phyloP scores from a whole-genome alignment of 1,140 invertebrate genomes.

The Lysiphlebus fabarum region DNA sequence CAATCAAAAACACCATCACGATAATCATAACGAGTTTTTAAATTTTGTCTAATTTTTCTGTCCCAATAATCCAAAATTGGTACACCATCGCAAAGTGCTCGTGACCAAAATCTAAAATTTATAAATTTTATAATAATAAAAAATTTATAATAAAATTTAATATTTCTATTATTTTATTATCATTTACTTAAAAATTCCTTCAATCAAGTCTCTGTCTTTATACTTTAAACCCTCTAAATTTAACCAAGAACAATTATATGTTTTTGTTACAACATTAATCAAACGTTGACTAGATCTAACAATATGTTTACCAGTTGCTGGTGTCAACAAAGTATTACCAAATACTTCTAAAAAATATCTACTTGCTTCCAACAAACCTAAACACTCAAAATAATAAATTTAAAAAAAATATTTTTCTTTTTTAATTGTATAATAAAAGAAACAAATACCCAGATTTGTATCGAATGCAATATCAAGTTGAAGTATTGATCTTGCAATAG shows the following conservation, averaged over 20 bases:
- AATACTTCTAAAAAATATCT: conserved; percentile 47
- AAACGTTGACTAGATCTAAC: conserved; percentile 63
- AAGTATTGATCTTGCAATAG: conserved; percentile 73
- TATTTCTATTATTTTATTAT: not conserved
- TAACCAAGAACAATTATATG: conserved; percentile 59
- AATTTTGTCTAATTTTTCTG: conserved; percentile 59
- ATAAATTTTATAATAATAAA: conserved; percentile 8
- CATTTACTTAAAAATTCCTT: conserved; percentile 68
- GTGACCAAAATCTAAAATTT: conserved; percentile 42
- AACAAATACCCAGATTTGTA: conserved; percentile 63
- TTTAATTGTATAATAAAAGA: conserved; percentile 61
- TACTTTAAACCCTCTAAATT: conserved; percentile 68
- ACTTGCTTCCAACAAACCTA: conserved; percentile 45
- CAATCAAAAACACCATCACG: conserved; percentile 81
- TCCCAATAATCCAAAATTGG: conserved; percentile 72
- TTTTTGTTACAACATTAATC: conserved; percentile 46
- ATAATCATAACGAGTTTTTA: conserved; percentile 74
- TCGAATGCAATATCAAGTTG: conserved; percentile 69
- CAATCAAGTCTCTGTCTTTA: conserved; percentile 76
- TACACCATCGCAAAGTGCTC: conserved; percentile 39
- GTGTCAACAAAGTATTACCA: conserved; percentile 74
- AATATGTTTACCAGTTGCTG: conserved; percentile 73
- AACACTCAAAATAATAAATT: conserved; percentile 23
- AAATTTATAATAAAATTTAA: conserved; percentile 3
- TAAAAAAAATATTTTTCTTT: conserved; percentile 6